Base-by-base conservation (phyloP, 1,140 invertebrate species). In the Palaemon carinicauda region DNA sequence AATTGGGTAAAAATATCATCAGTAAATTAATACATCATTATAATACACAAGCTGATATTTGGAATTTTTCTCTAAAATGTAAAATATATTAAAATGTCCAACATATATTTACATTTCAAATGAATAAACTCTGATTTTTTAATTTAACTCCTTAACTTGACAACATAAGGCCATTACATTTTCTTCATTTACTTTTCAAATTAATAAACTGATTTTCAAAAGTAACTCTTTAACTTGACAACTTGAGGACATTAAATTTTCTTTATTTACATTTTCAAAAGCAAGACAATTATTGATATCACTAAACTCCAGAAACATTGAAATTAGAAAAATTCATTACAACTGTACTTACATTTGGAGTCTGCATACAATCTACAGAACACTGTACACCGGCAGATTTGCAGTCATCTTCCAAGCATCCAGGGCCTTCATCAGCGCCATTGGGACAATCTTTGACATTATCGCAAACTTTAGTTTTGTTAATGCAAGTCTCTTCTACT, bases 351-450 rank as follows among this genome's bases (percentile, higher is more conserved):
- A 93, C 95, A 81, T n/a, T 91, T 0, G 98, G 98, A 0, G 98
- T 99, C 91, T 97, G 95, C 73, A 96, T 95, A 92, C 98, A 99
- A 2, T 93, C 94, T 91, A 97, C 95, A 17, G 95, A 95, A 90
- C 98, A 98, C 0, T 96, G 93, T 0, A 95, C 95, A 15, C 90
- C 91, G 94, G 90, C 95, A 94, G 52, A 60, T 17, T 92, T 91
- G 90, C 96, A 97, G 90, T 96, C 95, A 0, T 93, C 93, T 15
- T 96, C 92, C 90, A 96, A 95, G 90, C 97, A 99, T 69, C 95
- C 95, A 1, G 94, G 92, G 19, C 98, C 98, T 94, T 99, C 98
- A 91, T 98, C 97, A 0, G 94, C 93, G 0, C 96, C 97, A 90
- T 97, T 97, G 0, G 97, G 97, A 92, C 97, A 99, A 90, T 98